Base-by-base conservation (phyloP, 2,888 invertebrate genomes). In the Rhogogaster chlorosoma region DNA sequence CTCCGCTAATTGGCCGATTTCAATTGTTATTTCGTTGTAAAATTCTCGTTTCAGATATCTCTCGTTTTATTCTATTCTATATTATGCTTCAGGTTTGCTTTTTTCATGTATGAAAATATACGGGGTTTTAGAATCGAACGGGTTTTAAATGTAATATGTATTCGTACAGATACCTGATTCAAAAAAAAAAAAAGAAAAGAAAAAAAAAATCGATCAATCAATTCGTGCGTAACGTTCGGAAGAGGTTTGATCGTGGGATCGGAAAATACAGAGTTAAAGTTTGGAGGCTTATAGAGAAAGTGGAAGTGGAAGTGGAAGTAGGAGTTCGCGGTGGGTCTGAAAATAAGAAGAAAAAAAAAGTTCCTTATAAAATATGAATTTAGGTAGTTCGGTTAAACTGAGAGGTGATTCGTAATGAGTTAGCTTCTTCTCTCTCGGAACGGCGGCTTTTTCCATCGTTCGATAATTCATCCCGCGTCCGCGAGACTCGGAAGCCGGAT, bases 401-500 rank as follows among this genome's bases (percentile, higher is more conserved):
- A 42, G 18, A 73, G 73, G 22, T 26, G 73, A 73, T 73, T 73
- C 73, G 22, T 73, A 73, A 73, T 42, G 73, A 73, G 73, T 45
- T 73, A 42, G 45, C 73, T 73, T 45, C 67, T 67, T 4, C 26
- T 15, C 67, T 29, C 6, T 15, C 15, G 12, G 29, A 29, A 26
- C 67, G 6, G 67, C 18, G 12, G 61, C 10, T 29, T 22, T 61
- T 67, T 32, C 61, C 26, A 32, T 67, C 77, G 53, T 77, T 77
- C 53, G 49, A 77, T 77, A 77, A 77, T 77, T 77, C 77, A 77
- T 77, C 53, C 29, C 77, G 49, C 77, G 77, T 77, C 53, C 77
- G 71, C 71, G 32, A 53, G 77, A 77, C 77, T 77, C 38, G 29
- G 15, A 22, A 29, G 32, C 67, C 67, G 38, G 77, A 53, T 77